Conservation (phyloP, 2,113 vertebrate genomes). For the Dissostichus mawsoni region DNA sequence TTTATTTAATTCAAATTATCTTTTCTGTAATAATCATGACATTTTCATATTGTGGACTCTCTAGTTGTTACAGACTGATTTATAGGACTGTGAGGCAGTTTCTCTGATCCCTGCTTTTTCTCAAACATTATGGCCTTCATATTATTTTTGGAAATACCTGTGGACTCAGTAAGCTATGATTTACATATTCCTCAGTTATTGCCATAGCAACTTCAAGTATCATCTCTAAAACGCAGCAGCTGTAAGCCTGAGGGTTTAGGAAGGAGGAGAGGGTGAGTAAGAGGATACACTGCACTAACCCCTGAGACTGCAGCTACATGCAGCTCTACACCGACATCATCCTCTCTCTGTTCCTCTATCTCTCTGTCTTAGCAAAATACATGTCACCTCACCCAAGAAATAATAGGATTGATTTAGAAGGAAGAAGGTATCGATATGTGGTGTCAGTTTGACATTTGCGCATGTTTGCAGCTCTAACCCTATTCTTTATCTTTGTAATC, state of each 20-base stretch:
- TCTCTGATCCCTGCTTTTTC: background rate
- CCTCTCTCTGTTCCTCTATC: background rate
- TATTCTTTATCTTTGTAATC: slow-evolving; percentile 29
- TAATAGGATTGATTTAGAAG: background rate
- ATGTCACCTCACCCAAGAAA: background rate
- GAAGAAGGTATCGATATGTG: background rate
- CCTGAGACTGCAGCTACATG: slow-evolving; percentile 34
- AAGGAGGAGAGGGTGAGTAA: slow-evolving; percentile 50
- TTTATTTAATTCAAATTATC: too few species aligned
- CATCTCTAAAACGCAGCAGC: slow-evolving; percentile 38
- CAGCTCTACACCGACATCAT: slow-evolving; percentile 16
- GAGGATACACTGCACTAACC: slow-evolving; percentile 21
- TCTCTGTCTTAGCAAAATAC: background rate
- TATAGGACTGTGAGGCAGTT: background rate
- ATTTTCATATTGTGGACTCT: too few species aligned
- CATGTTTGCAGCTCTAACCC: background rate
- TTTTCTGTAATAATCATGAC: too few species aligned
- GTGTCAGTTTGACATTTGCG: background rate
- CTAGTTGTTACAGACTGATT: background rate
- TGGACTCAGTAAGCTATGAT: slow-evolving; percentile 32
- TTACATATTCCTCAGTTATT: slow-evolving; percentile 62
- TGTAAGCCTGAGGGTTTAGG: slow-evolving; percentile 53
- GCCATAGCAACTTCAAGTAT: slow-evolving; percentile 68
- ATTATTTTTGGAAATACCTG: slow-evolving; percentile 38
- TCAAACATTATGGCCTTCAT: background rate